A percentile compares a stretch with the other conserved stretches of the same genome.
These are phyloP conservation scores for Notoglanidium macrostoma DNA, from an alignment of 2,797 vertebrate genomes.

Conservation along the genomic window DNA sequence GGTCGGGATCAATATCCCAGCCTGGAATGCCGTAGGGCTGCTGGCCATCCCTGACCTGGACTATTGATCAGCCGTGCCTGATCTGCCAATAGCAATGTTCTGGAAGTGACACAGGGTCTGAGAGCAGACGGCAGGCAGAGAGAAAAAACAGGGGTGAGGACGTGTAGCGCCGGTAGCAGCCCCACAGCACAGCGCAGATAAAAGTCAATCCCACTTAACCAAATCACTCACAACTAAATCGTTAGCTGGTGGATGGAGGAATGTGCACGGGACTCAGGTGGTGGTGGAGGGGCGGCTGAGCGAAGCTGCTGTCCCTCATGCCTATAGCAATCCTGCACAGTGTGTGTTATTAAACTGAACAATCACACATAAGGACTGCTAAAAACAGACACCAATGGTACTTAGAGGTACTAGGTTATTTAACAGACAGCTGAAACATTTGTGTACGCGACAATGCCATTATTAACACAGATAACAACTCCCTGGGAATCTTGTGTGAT, in stretches of 20 bases:
- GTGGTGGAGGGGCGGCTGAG: slow-evolving; percentile 62
- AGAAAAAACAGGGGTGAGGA: slow-evolving; percentile 78
- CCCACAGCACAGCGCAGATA: slow-evolving; percentile 82
- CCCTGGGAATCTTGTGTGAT: not conserved
- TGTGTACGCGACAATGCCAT: not conserved
- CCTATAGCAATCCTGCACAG: slow-evolving; percentile 54
- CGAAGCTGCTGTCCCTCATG: slow-evolving; percentile 54
- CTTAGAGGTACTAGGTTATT: not conserved
- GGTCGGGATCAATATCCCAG: slow-evolving; percentile 88
- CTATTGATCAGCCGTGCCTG: slow-evolving; percentile 90
- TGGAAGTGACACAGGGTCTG: slow-evolving; percentile 82
- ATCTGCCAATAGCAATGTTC: slow-evolving; percentile 91
- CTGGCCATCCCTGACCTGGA: slow-evolving; percentile 84
- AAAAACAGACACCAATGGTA: not conserved
- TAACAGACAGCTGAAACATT: not conserved
- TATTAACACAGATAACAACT: not conserved
- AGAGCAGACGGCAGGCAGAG: slow-evolving; percentile 68
- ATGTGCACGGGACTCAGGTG: slow-evolving; percentile 75
- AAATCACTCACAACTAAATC: slow-evolving; percentile 98
- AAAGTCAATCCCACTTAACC: slow-evolving; percentile 98
- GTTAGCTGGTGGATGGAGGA: slow-evolving; percentile 84
- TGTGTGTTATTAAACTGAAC: slow-evolving; percentile 3
- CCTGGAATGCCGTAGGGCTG: slow-evolving; percentile 80
- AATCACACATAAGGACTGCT: not conserved
- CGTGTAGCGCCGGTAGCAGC: slow-evolving; percentile 87